Base-by-base conservation (phyloP, 2,113 vertebrate genomes). In the Deroptyus accipitrinus region DNA sequence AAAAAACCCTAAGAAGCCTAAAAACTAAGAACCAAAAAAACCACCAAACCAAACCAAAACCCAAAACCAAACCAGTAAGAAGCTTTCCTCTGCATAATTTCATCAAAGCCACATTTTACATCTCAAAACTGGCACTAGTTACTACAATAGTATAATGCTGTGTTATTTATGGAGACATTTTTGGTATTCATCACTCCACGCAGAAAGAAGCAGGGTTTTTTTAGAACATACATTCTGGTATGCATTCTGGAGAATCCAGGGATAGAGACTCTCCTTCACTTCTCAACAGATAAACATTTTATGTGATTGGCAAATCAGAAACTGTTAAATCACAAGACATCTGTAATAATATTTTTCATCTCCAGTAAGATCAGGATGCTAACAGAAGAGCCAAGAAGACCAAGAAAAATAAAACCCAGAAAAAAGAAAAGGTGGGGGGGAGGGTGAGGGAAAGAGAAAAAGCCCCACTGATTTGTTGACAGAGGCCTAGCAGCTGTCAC, bases 401-500 rank as follows among this genome's bases (percentile, higher is more conserved):
- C 7, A 61, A 64, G 17, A 24, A 2, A 1, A 55, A 44, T 59
- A 63, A 73, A 33, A 33, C 6, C 28, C 10, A 33, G 7, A n/a
- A 57, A 22, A 57, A 57, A 57, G 20, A 20, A 55, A 31, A 18
- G 11, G 28, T 17, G 17, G 30, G 30, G 30, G 18, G 8, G 27
- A 27, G 14, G 17, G 11, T 7, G 18, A 33, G 54, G 11, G 54
- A 41, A 42, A 24, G 4, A 4, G 19, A 19, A 68, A 90, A 92
- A 69, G 1, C 1, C 19, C 20, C 54, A 88, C 37, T 88, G 93
- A 91, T 95, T 96, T 91, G 89, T 98, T 98, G 97, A 98, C 96
- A 97, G 94, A 98, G 83, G 94, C 90, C 94, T 95, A 97, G 95
- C 97, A 98, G 96, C 96, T 98, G 97, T 98, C 97, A 97, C 91